Evolutionary conservation across 2,888 invertebrate genomes (phyloP).

Genomic region (Ichneumon xanthorius): DNA sequence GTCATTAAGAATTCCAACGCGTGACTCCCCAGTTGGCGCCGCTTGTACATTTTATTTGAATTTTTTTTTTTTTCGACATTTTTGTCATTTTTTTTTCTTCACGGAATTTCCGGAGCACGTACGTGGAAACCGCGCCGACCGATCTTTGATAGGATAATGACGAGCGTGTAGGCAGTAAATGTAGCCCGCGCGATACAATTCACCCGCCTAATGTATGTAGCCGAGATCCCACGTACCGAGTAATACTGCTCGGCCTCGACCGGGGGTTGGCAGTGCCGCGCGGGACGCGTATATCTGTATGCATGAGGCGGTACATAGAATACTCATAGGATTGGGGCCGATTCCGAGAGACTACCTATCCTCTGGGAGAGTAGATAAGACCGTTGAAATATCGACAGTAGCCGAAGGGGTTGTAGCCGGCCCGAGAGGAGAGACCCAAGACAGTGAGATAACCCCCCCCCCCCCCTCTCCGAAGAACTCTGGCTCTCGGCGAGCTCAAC

Average conservation of each 20-base stretch:
- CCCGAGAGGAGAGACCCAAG: conserved; percentile 59
- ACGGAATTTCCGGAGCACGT: not conserved
- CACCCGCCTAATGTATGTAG: not conserved
- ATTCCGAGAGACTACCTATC: conserved; percentile 74
- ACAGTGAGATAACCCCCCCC: conserved; percentile 76
- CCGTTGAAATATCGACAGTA: conserved; percentile 82
- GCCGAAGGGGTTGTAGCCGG: conserved; percentile 75
- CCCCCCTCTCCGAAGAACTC: conserved; percentile 74
- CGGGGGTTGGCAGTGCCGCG: not conserved
- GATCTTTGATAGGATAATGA: conserved; percentile 41
- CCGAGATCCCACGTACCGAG: conserved; percentile 26
- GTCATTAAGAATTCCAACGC: conserved; percentile 59
- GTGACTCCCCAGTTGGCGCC: not conserved
- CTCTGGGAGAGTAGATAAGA: conserved; percentile 80
- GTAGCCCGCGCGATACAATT: conserved; percentile 4
- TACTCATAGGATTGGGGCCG: conserved; percentile 66
- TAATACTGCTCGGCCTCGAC: conserved; percentile 9
- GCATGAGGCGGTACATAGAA: conserved; percentile 73
- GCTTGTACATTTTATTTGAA: not conserved
- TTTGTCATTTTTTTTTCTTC: not conserved
- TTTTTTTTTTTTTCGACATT: not conserved
- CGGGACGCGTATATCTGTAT: conserved; percentile 34
- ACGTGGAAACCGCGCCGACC: not conserved
- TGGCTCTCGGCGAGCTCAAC: conserved; percentile 78
- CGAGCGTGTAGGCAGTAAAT: conserved; percentile 19